Conservation (phyloP, 2,113 vertebrate species). For the Noturus placidus region DNA sequence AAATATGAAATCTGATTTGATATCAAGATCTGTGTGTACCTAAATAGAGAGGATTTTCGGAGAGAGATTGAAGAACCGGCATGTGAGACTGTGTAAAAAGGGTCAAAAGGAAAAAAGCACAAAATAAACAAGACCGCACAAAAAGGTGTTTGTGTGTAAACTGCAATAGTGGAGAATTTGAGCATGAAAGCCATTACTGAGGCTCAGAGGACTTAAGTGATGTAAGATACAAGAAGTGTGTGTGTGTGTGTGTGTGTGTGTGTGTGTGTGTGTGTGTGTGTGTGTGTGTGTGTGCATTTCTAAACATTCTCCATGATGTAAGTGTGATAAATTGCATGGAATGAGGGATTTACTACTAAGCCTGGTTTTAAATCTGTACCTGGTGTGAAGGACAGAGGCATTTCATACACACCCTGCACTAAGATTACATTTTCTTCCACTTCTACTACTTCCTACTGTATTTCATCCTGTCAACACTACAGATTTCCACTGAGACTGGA, state of each 20-base stretch:
- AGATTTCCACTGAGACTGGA: slow-evolving; percentile 43
- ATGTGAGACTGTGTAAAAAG: slow-evolving; percentile 10
- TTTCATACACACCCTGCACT: not conserved
- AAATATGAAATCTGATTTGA: not conserved
- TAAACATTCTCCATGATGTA: slow-evolving; percentile 30
- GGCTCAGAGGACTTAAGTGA: not conserved
- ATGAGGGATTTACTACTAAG: slow-evolving; percentile 26
- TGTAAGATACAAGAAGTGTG: slow-evolving; percentile 3
- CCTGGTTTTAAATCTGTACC: slow-evolving; percentile 26
- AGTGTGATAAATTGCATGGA: slow-evolving; percentile 33
- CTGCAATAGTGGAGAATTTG: not conserved
- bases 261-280: not conserved
- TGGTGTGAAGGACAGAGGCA: slow-evolving; percentile 30
- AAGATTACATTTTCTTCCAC: not conserved
- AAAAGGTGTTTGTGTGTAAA: slow-evolving; percentile 19
- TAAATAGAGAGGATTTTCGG: not conserved
- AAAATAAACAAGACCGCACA: slow-evolving; percentile 19
- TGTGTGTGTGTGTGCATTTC: not conserved
- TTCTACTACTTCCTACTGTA: slow-evolving; percentile 1
- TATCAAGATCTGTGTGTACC: not conserved
- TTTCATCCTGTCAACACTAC: slow-evolving; percentile 52
- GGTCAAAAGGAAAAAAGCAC: slow-evolving; percentile 4
- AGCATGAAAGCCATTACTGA: not conserved
- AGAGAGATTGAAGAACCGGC: not conserved
- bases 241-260: not conserved